These are phyloP conservation scores for Odocoileus hemionus DNA, from an alignment of 2,113 vertebrate species.

Conservation along the genomic window DNA sequence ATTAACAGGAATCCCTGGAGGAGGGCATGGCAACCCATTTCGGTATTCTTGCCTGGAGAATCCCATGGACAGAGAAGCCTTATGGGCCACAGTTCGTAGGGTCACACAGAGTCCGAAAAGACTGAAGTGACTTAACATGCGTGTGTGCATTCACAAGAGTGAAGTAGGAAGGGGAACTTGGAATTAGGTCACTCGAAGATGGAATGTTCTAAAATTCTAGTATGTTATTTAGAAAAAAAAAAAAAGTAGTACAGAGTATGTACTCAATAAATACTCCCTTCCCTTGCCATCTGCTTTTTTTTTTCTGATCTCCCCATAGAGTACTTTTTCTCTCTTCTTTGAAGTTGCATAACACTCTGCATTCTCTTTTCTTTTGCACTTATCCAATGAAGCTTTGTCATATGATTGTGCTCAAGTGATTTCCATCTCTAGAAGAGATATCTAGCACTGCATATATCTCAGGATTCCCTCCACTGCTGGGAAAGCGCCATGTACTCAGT, in stretches of 20 bases:
- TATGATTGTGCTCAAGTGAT: neutral
- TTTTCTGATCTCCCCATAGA: neutral
- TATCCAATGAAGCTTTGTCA: neutral
- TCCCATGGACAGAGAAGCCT: neutral
- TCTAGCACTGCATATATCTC: too few relatives aligned
- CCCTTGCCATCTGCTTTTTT: neutral
- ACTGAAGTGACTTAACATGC: neutral
- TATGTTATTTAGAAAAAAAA: neutral
- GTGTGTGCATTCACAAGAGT: neutral
- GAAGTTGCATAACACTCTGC: neutral
- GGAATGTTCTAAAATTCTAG: neutral
- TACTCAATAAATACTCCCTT: neutral
- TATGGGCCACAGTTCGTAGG: fast-evolving
- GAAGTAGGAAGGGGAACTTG: neutral
- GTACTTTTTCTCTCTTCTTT: neutral
- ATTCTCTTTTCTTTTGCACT: neutral
- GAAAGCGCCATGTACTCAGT: neutral
- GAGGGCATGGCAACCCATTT: neutral
- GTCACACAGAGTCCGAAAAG: neutral
- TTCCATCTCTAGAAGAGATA: neutral
- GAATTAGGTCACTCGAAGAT: neutral
- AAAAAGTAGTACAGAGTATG: neutral
- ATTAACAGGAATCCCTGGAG: neutral
- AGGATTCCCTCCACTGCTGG: neutral
- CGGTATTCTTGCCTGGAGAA: neutral